A percentile compares a stretch with the other conserved stretches of the same genome.
Evolutionary conservation across 2,888 invertebrate species (phyloP).

Genomic region (Merodon equestris): DNA sequence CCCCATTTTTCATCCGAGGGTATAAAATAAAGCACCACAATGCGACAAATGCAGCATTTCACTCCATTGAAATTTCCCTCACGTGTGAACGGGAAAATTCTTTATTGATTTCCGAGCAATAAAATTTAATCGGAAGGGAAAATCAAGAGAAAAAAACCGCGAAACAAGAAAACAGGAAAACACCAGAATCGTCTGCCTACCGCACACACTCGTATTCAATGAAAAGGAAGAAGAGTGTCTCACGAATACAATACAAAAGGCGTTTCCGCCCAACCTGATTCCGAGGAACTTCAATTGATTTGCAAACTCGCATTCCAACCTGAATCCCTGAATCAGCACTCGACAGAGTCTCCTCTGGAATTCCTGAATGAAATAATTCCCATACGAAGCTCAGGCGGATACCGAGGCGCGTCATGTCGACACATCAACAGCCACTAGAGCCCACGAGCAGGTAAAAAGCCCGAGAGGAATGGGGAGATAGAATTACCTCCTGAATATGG

Average conservation of each 20-base stretch:
- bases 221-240: background rate
- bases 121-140: background rate
- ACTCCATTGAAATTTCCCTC: too few species aligned
- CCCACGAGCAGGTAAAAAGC: too few species aligned
- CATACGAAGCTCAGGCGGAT: constrained; percentile 2
- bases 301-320: constrained; percentile 46
- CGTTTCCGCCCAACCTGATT: background rate
- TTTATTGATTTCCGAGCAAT: constrained; percentile 1
- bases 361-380: constrained; percentile 40
- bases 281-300: constrained; percentile 60
- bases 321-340: constrained; percentile 6
- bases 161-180: too few species aligned
- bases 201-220: background rate
- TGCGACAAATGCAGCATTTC: too few species aligned
- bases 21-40: too few species aligned
- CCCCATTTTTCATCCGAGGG: too few species aligned
- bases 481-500: constrained; percentile 49
- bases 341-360: constrained; percentile 49
- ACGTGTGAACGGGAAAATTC: too few species aligned
- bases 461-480: constrained; percentile 16
- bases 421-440: background rate
- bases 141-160: background rate
- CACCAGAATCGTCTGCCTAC: background rate
- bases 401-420: background rate
- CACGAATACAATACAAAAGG: background rate